Conservation (phyloP, 2,888 invertebrate species). For the Yponomeuta malinellus region DNA sequence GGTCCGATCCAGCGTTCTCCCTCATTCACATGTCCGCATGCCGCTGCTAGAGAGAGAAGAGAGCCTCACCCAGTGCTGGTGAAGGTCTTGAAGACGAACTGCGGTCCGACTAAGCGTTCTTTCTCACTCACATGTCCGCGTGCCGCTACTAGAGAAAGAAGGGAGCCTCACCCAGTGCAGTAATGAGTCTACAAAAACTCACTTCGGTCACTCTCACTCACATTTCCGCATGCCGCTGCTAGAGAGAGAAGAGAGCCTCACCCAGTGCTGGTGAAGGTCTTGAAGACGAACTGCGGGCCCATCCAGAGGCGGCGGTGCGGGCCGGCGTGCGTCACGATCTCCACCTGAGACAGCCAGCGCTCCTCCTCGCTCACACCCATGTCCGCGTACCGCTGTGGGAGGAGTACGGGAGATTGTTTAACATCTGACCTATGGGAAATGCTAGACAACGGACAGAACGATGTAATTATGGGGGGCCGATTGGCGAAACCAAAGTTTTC, state of each 20-base stretch:
- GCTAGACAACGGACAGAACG: no score
- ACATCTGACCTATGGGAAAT: neutral
- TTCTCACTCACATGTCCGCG: neutral
- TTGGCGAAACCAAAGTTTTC: no score
- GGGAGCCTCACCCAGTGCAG: constrained; percentile 79
- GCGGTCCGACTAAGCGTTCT: constrained; percentile 74
- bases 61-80: constrained; percentile 82
- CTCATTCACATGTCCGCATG: no score
- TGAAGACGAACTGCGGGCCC: constrained; percentile 99
- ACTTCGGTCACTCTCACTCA: constrained; percentile 88
- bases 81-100: constrained; percentile 96
- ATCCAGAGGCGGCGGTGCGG: constrained; percentile 98
- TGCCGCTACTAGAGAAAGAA: no score
- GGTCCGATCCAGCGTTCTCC: no score
- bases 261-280: constrained; percentile 90
- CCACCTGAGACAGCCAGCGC: constrained; percentile 96
- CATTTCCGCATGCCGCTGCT: neutral
- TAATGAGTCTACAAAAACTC: constrained; percentile 93
- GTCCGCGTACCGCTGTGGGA: constrained; percentile 60
- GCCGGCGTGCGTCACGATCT: constrained; percentile 97
- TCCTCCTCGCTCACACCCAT: constrained; percentile 80
- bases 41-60: neutral
- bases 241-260: constrained; percentile 41
- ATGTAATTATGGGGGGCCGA: no score
- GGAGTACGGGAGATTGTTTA: neutral